Base-by-base conservation (phyloP, 2,888 invertebrate genomes). In the Eupeodes latifasciatus region DNA sequence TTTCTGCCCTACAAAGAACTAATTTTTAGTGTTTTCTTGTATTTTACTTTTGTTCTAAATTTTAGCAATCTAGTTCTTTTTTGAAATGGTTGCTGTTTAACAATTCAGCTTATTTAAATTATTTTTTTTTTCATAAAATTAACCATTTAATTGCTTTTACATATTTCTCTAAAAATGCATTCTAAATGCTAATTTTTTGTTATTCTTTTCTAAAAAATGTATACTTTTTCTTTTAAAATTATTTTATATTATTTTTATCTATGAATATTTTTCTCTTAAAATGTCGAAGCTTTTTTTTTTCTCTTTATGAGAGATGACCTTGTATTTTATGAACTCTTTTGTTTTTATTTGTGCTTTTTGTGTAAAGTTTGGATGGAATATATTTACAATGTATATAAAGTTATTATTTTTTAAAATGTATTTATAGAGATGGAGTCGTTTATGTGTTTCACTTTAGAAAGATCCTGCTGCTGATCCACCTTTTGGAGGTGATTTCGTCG, bases 401-500 rank as follows among this genome's bases (percentile, higher is more conserved):
- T 74, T 59, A 34, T 12, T 51, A 36, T 16, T 7, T 53, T 44
- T 69, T 27, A 11, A 27, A 27, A 27, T 27, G 1, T 27, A 27
- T 2, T 27, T 53, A 16, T 53, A 55, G 16, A 14, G 14, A 16
- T 34, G 16, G 34, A 62, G 40, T 40, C 6, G 40, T 7, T 7
- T 40, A 7, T 40, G 40, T 77, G 10, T 53, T 72, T 5, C 34
- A 1, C 14, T 81, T 83, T 83, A 86, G 55, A 81, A 84, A 75
- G 83, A 78, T 67, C 86, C 78, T 7, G 57, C 64, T 71, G 83
- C 27, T 55, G 89, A 80, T 66, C 90, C 90, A 72, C 90, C 89
- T 55, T 91, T 49, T 71, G 90, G 85, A 69, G 91, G 89, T 14
- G 93, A 90, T 89, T 92, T 92, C 27, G 91, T 81, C 80, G 90